phyloP scores from a whole-genome alignment of 2,888 invertebrate genomes.

The Nowickia ferox region DNA sequence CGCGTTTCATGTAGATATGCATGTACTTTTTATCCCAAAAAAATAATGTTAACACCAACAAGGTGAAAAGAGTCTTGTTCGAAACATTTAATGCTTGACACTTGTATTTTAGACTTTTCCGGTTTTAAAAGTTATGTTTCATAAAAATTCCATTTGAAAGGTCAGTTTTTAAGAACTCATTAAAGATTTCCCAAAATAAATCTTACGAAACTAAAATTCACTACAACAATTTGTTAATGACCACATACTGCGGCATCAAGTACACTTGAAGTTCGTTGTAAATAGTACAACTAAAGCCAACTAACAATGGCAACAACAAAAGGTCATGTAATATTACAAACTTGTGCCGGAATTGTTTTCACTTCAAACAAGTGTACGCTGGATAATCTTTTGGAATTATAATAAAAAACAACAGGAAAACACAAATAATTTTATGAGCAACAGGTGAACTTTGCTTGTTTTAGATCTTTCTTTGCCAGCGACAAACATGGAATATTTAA shows the following conservation, averaged over 20 bases:
- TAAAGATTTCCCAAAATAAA: constrained; percentile 62
- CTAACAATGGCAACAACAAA: constrained; percentile 1
- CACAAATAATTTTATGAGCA: constrained; percentile 9
- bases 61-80: constrained; percentile 49
- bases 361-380: constrained; percentile 27
- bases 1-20: constrained; percentile 22
- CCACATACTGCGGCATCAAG: constrained; percentile 11
- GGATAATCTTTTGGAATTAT: constrained; percentile 18
- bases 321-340: constrained; percentile 68
- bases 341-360: constrained; percentile 51
- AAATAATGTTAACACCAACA: constrained; percentile 20
- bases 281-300: background rate
- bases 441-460: constrained; percentile 64
- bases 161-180: constrained; percentile 24
- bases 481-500: constrained; percentile 47
- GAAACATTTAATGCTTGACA: constrained; percentile 32
- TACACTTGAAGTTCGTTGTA: constrained; percentile 24
- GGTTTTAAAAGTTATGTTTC: constrained; percentile 43
- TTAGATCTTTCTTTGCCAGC: constrained; percentile 49
- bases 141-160: background rate
- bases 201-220: constrained; percentile 41
- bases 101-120: constrained; percentile 52
- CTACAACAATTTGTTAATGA: constrained; percentile 40
- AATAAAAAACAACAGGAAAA: constrained; percentile 32
- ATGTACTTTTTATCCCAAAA: constrained; percentile 18